A percentile compares a stretch with the other conserved stretches of the same genome.
Conservation (phyloP, 2,888 invertebrate species). For the Cosmorhoe ocellata region DNA sequence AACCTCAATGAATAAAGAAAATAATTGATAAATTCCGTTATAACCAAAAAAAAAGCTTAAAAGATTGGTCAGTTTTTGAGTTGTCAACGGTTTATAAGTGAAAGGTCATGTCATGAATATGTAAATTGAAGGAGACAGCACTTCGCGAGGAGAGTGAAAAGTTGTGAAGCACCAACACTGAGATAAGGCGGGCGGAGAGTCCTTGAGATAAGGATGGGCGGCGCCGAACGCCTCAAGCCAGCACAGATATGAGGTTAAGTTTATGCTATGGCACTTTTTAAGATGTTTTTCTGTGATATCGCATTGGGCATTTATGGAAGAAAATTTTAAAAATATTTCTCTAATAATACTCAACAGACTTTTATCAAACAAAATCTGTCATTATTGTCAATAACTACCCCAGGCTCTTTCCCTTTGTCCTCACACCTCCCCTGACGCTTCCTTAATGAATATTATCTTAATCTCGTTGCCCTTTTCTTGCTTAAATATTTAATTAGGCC, state of each 20-base stretch:
- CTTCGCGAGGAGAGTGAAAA: constrained; percentile 41
- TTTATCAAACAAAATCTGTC: too few species aligned
- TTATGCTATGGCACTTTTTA: constrained; percentile 16
- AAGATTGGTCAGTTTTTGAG: constrained; percentile 30
- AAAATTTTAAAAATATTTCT: too few species aligned
- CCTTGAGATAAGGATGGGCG: constrained; percentile 38
- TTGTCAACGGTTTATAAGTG: constrained; percentile 34
- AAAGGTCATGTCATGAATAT: constrained; percentile 46
- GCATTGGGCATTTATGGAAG: background rate
- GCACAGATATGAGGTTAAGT: constrained; percentile 14
- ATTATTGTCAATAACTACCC: background rate
- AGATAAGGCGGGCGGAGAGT: constrained; percentile 39
- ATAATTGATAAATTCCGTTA: too few species aligned
- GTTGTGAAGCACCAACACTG: constrained; percentile 43
- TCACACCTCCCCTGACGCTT: constrained; percentile 25
- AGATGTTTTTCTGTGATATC: constrained; percentile 9
- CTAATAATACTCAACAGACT: too few species aligned
- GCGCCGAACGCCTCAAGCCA: constrained; percentile 23
- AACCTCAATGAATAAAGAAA: too few species aligned
- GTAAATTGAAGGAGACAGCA: constrained; percentile 44
- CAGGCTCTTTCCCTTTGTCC: constrained; percentile 22
- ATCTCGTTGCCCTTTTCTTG: constrained; percentile 57
- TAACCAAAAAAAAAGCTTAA: constrained; percentile 7
- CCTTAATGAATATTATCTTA: constrained; percentile 64
- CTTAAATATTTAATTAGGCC: constrained; percentile 71